Percentiles rank a stretch among this genome's conserved stretches.
Conservation (phyloP, 2,797 vertebrate genomes). For the Rhadinocentrus ornatus region DNA sequence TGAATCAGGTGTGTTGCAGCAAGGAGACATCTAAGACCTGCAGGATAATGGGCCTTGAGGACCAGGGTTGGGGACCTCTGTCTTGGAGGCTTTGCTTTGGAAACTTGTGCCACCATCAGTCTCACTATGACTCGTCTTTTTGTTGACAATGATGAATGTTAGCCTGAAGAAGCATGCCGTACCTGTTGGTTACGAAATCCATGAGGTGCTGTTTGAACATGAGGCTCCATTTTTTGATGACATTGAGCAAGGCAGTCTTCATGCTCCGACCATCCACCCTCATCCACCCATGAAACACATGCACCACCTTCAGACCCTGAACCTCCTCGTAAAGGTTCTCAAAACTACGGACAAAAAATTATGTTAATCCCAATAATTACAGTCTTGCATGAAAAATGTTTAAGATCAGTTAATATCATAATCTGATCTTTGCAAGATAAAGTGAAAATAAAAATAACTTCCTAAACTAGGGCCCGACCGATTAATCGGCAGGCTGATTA, state of each 20-base stretch:
- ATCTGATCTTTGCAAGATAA: background rate
- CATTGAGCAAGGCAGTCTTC: conserved; percentile 88
- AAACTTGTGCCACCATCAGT: too few species aligned
- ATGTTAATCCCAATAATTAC: background rate
- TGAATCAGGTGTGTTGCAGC: too few species aligned
- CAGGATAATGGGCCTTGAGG: too few species aligned
- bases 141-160: background rate
- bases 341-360: conserved; percentile 65
- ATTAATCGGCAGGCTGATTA: too few species aligned
- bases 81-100: too few species aligned
- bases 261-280: conserved; percentile 86
- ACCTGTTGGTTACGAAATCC: conserved; percentile 88
- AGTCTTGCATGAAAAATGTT: background rate
- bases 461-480: too few species aligned
- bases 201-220: conserved; percentile 95
- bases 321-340: conserved; percentile 90
- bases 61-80: too few species aligned
- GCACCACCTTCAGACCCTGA: conserved; percentile 78
- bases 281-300: conserved; percentile 89
- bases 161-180: background rate
- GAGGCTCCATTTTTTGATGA: conserved; percentile 92
- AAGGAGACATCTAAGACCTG: too few species aligned
- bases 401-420: background rate
- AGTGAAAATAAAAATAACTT: background rate
- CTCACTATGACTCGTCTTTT: background rate